Conservation (phyloP, 2,888 invertebrate species). For the Dorcus parallelipipedus region DNA sequence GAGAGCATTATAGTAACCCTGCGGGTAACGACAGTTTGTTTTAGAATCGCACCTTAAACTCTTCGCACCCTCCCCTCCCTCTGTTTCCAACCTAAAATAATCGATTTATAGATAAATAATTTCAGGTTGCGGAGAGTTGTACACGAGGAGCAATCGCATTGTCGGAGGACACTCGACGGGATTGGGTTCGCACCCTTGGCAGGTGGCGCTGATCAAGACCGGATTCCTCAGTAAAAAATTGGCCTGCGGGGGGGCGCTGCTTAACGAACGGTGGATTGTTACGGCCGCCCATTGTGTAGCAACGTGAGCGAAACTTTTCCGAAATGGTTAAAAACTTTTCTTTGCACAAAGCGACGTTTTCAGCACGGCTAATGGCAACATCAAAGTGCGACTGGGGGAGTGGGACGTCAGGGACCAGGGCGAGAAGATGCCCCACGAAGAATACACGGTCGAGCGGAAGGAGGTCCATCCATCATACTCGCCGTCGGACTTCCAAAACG, state of each 20-base stretch:
- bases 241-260: slow-evolving; percentile 86
- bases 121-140: slow-evolving; percentile 86
- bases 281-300: slow-evolving; percentile 92
- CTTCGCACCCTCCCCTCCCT: not conserved
- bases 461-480: slow-evolving; percentile 90
- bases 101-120: not conserved
- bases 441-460: slow-evolving; percentile 82
- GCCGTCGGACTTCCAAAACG: slow-evolving; percentile 87
- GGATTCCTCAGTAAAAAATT: slow-evolving; percentile 86
- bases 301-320: slow-evolving; percentile 62
- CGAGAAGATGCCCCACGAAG: slow-evolving; percentile 81
- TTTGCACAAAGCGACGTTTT: too few species aligned
- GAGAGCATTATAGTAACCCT: slow-evolving; percentile 24
- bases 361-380: slow-evolving; percentile 83
- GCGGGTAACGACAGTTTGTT: slow-evolving; percentile 21
- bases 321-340: not conserved
- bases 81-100: not conserved
- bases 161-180: slow-evolving; percentile 89
- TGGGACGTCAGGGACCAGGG: slow-evolving; percentile 87
- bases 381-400: slow-evolving; percentile 86
- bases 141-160: slow-evolving; percentile 82
- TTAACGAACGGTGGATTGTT: slow-evolving; percentile 88
- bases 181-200: slow-evolving; percentile 93
- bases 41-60: slow-evolving; percentile 11
- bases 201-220: slow-evolving; percentile 88